Conservation (phyloP, 2,888 invertebrate genomes). For the Drosophila birchii region DNA sequence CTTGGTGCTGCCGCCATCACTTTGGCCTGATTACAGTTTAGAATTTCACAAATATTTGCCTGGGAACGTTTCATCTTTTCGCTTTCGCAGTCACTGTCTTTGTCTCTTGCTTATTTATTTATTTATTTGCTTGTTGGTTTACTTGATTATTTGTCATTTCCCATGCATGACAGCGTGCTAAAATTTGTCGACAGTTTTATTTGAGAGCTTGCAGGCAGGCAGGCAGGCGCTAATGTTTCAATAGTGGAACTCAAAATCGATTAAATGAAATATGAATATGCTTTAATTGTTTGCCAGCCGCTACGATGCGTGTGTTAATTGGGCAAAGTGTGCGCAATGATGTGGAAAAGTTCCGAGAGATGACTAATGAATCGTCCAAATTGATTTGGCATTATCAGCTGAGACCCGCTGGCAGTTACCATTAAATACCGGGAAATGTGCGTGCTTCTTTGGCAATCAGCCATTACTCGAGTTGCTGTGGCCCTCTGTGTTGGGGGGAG, state of each 20-base stretch:
- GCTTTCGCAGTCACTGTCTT: background rate
- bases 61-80: constrained; percentile 22
- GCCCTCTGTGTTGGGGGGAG: background rate
- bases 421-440: constrained; percentile 25
- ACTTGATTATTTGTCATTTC: constrained; percentile 45
- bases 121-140: constrained; percentile 30
- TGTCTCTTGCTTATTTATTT: constrained; percentile 11
- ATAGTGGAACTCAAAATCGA: constrained; percentile 25
- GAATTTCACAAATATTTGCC: constrained; percentile 66
- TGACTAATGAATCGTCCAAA: constrained; percentile 21
- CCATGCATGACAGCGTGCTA: constrained; percentile 39
- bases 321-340: constrained; percentile 10
- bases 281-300: constrained; percentile 23
- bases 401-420: background rate
- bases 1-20: constrained; percentile 46
- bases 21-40: constrained; percentile 53
- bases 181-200: constrained; percentile 52
- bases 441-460: constrained; percentile 56
- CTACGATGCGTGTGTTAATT: constrained; percentile 12
- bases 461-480: constrained; percentile 17
- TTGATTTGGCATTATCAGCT: constrained; percentile 15
- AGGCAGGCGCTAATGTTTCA: constrained; percentile 16
- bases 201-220: constrained; percentile 23
- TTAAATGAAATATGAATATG: constrained; percentile 22
- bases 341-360: background rate